These are phyloP conservation scores for Ceratotherium simum DNA, from an alignment of 2,113 vertebrate species.

Conservation along the genomic window DNA sequence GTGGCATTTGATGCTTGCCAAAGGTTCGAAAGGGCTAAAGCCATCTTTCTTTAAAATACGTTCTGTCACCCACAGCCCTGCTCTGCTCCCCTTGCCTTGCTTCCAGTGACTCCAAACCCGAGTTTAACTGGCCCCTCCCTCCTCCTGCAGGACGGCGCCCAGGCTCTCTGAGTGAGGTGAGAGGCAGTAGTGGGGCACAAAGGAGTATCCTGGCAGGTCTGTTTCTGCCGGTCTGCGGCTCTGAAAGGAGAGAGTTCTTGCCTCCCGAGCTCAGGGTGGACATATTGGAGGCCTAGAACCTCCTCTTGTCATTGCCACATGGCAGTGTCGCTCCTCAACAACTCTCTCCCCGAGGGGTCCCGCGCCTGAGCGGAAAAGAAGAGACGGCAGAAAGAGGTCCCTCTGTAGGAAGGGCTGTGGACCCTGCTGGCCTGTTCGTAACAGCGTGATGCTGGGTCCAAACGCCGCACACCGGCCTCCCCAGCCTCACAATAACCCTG, in stretches of 20 bases:
- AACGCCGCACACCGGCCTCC: not conserved
- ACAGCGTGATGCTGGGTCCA: rapidly evolving
- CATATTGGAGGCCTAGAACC: not conserved
- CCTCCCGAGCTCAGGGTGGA: not conserved
- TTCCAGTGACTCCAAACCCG: not conserved
- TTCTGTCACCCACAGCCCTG: not conserved
- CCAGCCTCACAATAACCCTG: not conserved
- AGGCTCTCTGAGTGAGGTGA: not conserved
- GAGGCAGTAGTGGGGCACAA: rapidly evolving
- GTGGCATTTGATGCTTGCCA: not conserved
- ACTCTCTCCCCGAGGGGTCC: not conserved
- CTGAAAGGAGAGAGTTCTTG: not conserved
- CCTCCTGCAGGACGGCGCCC: not conserved
- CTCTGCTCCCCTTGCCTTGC: not conserved
- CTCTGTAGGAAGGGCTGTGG: not conserved
- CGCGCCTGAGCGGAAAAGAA: not conserved
- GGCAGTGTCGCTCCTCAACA: not conserved
- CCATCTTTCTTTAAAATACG: not conserved
- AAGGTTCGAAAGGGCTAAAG: not conserved
- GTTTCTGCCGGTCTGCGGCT: not conserved
- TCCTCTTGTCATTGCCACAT: slow-evolving; percentile 2
- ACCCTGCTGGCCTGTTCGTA: not conserved
- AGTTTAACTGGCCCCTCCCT: not conserved
- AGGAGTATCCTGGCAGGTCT: not conserved
- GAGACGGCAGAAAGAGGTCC: not conserved